Base-by-base conservation (phyloP, 2,113 vertebrate species). In the Gasterosteus nipponicus region DNA sequence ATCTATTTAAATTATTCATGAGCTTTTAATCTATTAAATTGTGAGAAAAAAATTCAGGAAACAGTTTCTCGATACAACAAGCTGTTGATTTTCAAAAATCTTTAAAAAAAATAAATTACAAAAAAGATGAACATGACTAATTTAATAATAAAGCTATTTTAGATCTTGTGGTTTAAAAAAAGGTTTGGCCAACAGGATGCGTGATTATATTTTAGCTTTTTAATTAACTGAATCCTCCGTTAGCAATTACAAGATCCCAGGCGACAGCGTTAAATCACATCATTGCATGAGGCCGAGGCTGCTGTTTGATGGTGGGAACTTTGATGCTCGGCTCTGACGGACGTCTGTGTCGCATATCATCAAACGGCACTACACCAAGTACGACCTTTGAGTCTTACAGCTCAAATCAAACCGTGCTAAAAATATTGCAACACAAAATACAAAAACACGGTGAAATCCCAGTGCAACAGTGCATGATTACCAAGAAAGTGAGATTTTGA, bases 201-300 rank as follows among this genome's bases (percentile, higher is more conserved):
- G 12, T 61, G 12, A 16, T 44, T 44, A 14, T 44, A 15, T 4
- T 44, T 15, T 44, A 14, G 11, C 7, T 19, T 51, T n/a, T 51
- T 51, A 51, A 51, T n/a, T 54, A 66, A 41, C n/a, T n/a, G 44
- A 59, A 66, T 68, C 42, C 47, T 81, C 39, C 42, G 33, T 76
- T 78, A 80, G 22, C 44, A 60, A 35, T 44, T 49, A 46, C 46
- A 62, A 64, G 11, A 59, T 26, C 64, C 53, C 33, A n/a, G 72
- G 77, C 54, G 74, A 83, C 66, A 81, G 73, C 61, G 65, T 82
- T 33, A 80, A 78, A 81, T 82, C 58, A 75, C 78, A 80, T 26
- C 22, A 26, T 65, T 53, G 71, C 56, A 69, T 73, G 56, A 77
- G 73, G 49, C 73, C 16, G 12, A 42, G 64, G 69, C 61, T 69